Base-by-base conservation (phyloP, 1,140 invertebrate genomes). In the Sesamia nonagrioides region DNA sequence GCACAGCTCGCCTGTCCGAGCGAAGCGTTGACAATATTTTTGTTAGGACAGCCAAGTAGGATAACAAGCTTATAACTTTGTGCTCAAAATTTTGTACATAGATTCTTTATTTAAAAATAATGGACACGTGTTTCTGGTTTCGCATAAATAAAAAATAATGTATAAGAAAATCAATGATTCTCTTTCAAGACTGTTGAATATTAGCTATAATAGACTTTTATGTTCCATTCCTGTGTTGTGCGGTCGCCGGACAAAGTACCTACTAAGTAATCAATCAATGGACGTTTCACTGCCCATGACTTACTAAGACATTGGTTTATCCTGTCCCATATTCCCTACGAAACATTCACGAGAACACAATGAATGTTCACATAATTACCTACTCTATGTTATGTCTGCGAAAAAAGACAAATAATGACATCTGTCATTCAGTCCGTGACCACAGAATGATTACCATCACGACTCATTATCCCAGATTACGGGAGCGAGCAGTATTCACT, bases 401-500 rank as follows among this genome's bases (percentile, higher is more conserved):
- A 58, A 63, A 76, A 61, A 61, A 54, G 75, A 77, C 75, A 72
- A 71, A 81, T 82, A 80, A 84, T 84, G 80, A 78, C 74, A 82
- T 85, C 82, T 83, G 21, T 61, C 73, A 75, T 48, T 75, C 58
- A 75, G 73, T 48, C 63, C 21, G 6, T 48, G 42, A 48, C 63
- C 63, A 63, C 73, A 75, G 73, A 75, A 63, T 75, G 73, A 75
- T 75, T 75, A 75, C 56, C 73, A 88, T 90, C 84, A 82, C 79
- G 81, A 84, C 76, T 88, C 90, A 89, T 89, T 92, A 92, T 92
- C 80, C 74, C 82, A 84, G 90, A 91, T 90, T 84, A 86, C 84
- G 80, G 85, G 86, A 88, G 88, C 87, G 85, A 84, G 79, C 84
- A 81, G 80, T 82, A 84, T 84, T 80, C 82, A 92, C 92, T 93